phyloP scores from a whole-genome alignment of 2,113 vertebrate species.

The Diadophis punctatus region DNA sequence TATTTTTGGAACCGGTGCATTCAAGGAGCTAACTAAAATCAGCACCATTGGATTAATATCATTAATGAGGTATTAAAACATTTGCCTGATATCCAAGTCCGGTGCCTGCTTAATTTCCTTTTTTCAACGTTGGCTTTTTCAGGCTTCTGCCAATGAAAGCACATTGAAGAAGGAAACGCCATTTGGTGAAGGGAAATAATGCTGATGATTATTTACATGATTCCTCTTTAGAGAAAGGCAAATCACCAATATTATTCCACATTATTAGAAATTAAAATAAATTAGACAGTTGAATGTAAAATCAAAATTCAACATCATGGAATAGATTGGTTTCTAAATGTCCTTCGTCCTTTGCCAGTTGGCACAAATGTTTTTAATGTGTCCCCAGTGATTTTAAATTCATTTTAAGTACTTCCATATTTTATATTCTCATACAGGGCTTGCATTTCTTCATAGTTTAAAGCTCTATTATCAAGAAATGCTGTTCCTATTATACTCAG shows the following conservation, averaged over 20 bases:
- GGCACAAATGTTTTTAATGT: conserved; percentile 37
- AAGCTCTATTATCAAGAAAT: conserved; percentile 5
- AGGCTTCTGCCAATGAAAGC: neutral
- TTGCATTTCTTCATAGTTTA: conserved; percentile 22
- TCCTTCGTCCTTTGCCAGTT: conserved; percentile 37
- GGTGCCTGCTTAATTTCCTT: neutral
- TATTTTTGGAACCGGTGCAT: neutral
- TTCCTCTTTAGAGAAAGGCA: conserved; percentile 24
- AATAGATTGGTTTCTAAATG: conserved; percentile 18
- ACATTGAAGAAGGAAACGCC: neutral
- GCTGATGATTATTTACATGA: conserved; percentile 31
- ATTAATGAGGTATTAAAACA: neutral
- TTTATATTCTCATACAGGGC: neutral
- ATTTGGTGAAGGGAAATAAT: conserved; percentile 13
- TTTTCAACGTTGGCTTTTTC: neutral
- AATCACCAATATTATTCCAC: conserved; percentile 24
- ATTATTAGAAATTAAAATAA: conserved; percentile 38
- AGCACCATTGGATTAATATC: neutral
- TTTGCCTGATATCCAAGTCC: neutral
- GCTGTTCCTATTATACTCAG: neutral
- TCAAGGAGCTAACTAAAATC: conserved; percentile 1
- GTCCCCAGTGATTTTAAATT: conserved; percentile 52
- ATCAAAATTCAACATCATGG: conserved; percentile 5
- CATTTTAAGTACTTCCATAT: conserved; percentile 49
- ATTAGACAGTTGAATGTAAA: conserved; percentile 39